These are phyloP conservation scores for Poecilia velifera DNA, from an alignment of 2,797 vertebrate species.

Conservation along the genomic window DNA sequence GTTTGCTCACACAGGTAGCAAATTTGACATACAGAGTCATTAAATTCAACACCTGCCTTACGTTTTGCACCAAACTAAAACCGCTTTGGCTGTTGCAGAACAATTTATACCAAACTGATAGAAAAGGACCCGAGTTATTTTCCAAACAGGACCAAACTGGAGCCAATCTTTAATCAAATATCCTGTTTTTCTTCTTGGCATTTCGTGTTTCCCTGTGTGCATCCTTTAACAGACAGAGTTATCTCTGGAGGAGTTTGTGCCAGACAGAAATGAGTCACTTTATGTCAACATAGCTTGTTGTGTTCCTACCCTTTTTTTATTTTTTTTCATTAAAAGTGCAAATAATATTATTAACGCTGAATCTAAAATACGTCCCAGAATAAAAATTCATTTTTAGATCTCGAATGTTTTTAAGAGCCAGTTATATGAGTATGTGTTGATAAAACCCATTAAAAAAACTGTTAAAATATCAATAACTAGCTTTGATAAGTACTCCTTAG, in stretches of 20 bases:
- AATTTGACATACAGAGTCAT: conserved; percentile 27
- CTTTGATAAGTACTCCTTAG: too few species aligned
- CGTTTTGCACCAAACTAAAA: conserved; percentile 35
- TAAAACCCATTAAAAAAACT: too few species aligned
- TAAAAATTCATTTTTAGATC: too few species aligned
- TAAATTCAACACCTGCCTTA: background rate
- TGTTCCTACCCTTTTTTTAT: background rate
- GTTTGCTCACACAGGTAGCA: background rate
- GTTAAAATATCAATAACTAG: too few species aligned
- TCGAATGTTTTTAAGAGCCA: too few species aligned
- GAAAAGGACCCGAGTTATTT: conserved; percentile 27
- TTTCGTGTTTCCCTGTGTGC: conserved; percentile 23
- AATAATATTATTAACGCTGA: background rate
- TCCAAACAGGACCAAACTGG: conserved; percentile 7
- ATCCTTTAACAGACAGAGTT: conserved; percentile 50
- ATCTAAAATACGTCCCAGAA: too few species aligned
- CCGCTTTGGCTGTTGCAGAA: background rate
- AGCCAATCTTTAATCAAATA: conserved; percentile 33
- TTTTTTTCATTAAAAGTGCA: background rate
- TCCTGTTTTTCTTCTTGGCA: conserved; percentile 26
- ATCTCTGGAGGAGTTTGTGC: conserved; percentile 53
- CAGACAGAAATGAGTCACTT: conserved; percentile 42
- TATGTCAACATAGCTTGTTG: conserved; percentile 52
- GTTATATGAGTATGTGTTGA: too few species aligned
- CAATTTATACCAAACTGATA: conserved; percentile 29